A percentile compares a stretch with the other conserved stretches of the same genome.
phyloP scores from a whole-genome alignment of 2,113 vertebrate species.

The Mus musculus region GRCm39 chr4:79675501-79676000 shows the following conservation, averaged over 20 bases:
- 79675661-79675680: background rate
- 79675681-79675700: background rate
- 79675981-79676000: too few relatives aligned
- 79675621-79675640: background rate
- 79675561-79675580: background rate
- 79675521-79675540: background rate
- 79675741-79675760: background rate
- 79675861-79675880: background rate
- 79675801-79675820: background rate
- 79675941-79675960: too few relatives aligned
- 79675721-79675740: background rate
- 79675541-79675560: background rate
- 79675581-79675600: background rate
- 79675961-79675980: background rate
- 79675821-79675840: background rate
- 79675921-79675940: background rate
- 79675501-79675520: background rate
- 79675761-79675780: background rate
- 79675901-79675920: background rate
- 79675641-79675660: background rate
- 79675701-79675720: background rate
- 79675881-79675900: background rate
- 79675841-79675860: background rate
- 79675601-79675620: background rate
- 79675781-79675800: background rate